Evolutionary conservation across 2,797 vertebrate genomes (phyloP).

Genomic region (Enteromius argenteus): DNA sequence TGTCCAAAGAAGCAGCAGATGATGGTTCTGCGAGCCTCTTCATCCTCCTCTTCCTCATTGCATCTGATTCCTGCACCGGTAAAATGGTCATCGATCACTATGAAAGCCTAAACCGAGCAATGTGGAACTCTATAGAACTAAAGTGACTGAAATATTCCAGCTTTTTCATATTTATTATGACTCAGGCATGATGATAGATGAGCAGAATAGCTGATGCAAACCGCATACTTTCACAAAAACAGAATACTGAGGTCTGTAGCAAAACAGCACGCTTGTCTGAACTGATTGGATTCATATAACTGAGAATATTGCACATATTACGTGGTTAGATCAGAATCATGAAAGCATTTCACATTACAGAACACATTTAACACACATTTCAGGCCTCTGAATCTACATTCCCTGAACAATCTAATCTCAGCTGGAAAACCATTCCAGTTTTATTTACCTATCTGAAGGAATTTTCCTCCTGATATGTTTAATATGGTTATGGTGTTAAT

Average conservation of each 20-base stretch:
- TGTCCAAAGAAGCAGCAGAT: neutral
- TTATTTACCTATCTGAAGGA: neutral
- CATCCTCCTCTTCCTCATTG: neutral
- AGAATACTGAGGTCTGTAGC: conserved; percentile 3
- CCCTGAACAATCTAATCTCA: neutral
- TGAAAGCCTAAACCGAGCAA: neutral
- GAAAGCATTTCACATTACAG: neutral
- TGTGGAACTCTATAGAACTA: neutral
- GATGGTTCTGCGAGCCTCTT: neutral
- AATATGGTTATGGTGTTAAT: neutral
- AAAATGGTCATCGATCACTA: conserved; percentile 8
- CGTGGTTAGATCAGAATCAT: too few relatives aligned
- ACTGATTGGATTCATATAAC: conserved; percentile 16
- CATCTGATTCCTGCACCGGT: neutral
- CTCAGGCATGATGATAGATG: conserved; percentile 1
- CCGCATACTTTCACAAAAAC: neutral
- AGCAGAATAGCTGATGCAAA: neutral
- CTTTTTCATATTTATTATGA: neutral
- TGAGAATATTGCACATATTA: neutral
- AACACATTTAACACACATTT: neutral
- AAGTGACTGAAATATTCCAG: neutral
- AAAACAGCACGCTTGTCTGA: neutral
- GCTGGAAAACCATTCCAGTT: neutral
- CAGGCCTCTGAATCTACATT: neutral
- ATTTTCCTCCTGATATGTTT: neutral